Conservation (phyloP, 2,113 vertebrate species). For the Noturus placidus region DNA sequence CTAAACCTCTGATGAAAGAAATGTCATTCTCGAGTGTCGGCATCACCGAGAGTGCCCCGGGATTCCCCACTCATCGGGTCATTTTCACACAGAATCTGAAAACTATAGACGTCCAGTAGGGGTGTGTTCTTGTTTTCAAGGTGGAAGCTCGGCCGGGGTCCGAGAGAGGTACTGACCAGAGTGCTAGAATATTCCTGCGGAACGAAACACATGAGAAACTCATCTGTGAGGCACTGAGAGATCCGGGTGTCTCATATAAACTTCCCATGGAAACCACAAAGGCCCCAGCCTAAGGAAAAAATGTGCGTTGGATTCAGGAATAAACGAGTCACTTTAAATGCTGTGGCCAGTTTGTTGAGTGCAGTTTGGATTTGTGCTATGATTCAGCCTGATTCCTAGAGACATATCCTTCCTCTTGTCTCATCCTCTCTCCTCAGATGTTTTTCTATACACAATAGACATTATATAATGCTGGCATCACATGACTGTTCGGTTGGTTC, state of each 20-base stretch:
- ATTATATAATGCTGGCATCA: background rate
- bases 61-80: slow-evolving; percentile 36
- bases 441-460: background rate
- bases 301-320: slow-evolving; percentile 36
- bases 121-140: background rate
- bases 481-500: no score
- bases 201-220: slow-evolving; percentile 50
- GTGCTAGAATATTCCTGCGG: slow-evolving; percentile 31
- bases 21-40: slow-evolving; percentile 37
- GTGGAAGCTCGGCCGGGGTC: background rate
- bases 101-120: slow-evolving; percentile 22
- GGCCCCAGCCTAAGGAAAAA: slow-evolving; percentile 35
- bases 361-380: background rate
- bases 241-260: slow-evolving; percentile 36
- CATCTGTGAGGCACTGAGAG: slow-evolving; percentile 43
- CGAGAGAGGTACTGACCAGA: slow-evolving; percentile 28
- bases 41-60: slow-evolving; percentile 23
- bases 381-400: background rate
- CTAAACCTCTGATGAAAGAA: slow-evolving; percentile 38
- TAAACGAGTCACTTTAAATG: slow-evolving; percentile 18
- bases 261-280: slow-evolving; percentile 31
- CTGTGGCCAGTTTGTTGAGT: slow-evolving; percentile 12
- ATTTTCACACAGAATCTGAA: slow-evolving; percentile 36
- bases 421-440: background rate
- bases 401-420: background rate